Percentiles rank a stretch among this genome's conserved stretches.
These are phyloP conservation scores for Euproctis similis DNA, from an alignment of 2,888 invertebrate species.

Conservation along the genomic window DNA sequence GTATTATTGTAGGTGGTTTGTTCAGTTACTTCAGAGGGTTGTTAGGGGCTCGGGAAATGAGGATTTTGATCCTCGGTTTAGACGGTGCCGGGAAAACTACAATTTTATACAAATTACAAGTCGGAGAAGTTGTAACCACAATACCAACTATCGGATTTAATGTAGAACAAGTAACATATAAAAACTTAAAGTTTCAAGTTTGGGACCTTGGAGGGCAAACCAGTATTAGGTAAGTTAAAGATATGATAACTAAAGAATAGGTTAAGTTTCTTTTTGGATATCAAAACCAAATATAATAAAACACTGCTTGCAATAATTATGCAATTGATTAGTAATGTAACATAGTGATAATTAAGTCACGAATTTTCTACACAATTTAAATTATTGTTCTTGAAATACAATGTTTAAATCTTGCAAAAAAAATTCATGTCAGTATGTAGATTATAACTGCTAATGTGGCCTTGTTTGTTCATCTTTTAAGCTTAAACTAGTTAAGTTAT, in stretches of 20 bases:
- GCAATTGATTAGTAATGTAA: no score
- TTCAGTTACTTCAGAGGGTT: conserved; percentile 97
- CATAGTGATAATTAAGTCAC: no score
- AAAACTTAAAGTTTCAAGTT: conserved; percentile 99
- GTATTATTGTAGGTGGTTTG: conserved; percentile 85
- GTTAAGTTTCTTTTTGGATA: conserved; percentile 22
- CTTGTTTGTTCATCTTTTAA: no score
- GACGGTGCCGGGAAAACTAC: conserved; percentile 99
- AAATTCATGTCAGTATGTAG: no score
- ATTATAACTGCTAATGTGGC: no score
- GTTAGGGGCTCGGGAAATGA: conserved; percentile 97
- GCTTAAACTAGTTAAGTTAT: no score
- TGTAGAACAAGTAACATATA: conserved; percentile 99
- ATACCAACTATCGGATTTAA: conserved; percentile 99
- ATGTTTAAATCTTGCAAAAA: no score
- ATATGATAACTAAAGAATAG: conserved; percentile 18
- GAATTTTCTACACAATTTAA: no score
- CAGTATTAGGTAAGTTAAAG: conserved; percentile 88
- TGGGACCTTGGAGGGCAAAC: conserved; percentile 99
- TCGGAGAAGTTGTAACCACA: conserved; percentile 98
- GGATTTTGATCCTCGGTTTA: conserved; percentile 97
- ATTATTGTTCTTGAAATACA: no score
- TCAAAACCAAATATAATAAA: no score
- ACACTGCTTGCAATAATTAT: no score
- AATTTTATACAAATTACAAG: conserved; percentile 97